Evolutionary conservation across 2,797 vertebrate genomes (phyloP), one percentile per base, ranked within the genome.

Genomic region (Columba guinea): DNA sequence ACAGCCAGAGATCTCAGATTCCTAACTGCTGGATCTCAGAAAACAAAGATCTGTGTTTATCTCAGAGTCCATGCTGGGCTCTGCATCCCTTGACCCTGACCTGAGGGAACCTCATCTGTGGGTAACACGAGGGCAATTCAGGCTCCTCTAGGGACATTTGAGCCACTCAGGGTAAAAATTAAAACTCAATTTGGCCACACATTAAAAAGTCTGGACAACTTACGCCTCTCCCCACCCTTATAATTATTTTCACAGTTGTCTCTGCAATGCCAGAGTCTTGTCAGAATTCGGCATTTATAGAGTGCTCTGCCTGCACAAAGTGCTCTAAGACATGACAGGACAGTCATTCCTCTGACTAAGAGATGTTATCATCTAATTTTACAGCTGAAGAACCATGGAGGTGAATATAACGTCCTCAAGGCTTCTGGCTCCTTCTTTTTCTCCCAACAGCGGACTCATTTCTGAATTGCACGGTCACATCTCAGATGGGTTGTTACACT

Each of bases 181-280:
- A 86, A 85, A 92, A 83, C 18, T 21, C 20, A 85, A 77, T 75
- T 86, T 87, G 87, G 94, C 93, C 69, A 91, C 74, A 88, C 68
- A 76, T 62, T 35, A 24, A 56, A 84, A 53, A 24, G 26, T 26
- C 87, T 95, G 95, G 92, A 83, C 44, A 81, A 60, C 34, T 41
- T n/a, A 39, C 24, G 55, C 84, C 79, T 84, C 56, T 96, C 91
- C 87, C 94, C 75, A 3, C 94, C 94, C 93, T 94, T 46, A 39
- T 85, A 83, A 94, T 91, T 95, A 62, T 79, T 95, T 96, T 85
- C 80, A 75, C 87, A 92, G 83, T 96, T 82, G 74, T 14, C 73
- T 88, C 78, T 91, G 71, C 28, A 53, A 3, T 46, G 89, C 52
- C 80, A 87, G 86, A 85, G 49, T 69, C 82, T 56, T 62, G 52